Conservation (phyloP, 2,888 invertebrate genomes). For the Aphodius granarius region DNA sequence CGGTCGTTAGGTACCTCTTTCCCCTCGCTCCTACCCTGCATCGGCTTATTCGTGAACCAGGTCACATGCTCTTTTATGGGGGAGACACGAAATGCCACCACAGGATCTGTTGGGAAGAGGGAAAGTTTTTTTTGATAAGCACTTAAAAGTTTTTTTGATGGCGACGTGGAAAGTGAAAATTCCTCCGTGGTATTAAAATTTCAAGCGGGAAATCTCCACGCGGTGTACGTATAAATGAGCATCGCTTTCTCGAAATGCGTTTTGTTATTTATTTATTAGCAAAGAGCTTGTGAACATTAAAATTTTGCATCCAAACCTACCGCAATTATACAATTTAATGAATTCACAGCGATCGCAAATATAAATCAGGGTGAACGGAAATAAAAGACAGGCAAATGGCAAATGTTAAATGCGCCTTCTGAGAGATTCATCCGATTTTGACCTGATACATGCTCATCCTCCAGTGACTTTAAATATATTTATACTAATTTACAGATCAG, state of each 20-base stretch:
- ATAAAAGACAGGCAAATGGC: too few relatives aligned
- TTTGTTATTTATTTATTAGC: too few relatives aligned
- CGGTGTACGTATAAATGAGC: neutral
- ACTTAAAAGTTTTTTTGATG: neutral
- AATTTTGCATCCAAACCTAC: too few relatives aligned
- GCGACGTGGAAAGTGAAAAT: neutral
- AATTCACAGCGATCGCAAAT: too few relatives aligned
- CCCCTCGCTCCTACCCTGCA: neutral
- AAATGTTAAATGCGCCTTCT: too few relatives aligned
- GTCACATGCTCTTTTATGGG: neutral
- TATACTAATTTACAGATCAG: too few relatives aligned
- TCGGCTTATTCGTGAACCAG: neutral
- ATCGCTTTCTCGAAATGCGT: neutral
- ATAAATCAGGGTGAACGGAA: too few relatives aligned
- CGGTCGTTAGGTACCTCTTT: neutral
- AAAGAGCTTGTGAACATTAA: too few relatives aligned
- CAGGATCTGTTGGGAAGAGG: neutral
- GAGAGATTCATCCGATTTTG: too few relatives aligned
- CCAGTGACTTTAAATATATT: too few relatives aligned
- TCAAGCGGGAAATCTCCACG: neutral
- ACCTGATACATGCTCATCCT: too few relatives aligned
- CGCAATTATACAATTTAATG: too few relatives aligned
- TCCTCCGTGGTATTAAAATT: neutral
- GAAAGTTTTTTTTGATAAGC: neutral
- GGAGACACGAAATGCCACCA: neutral